Evolutionary conservation across 2,113 vertebrate genomes (phyloP), one percentile per base, ranked within the genome.

Genomic region (Periophthalmus modestus): DNA sequence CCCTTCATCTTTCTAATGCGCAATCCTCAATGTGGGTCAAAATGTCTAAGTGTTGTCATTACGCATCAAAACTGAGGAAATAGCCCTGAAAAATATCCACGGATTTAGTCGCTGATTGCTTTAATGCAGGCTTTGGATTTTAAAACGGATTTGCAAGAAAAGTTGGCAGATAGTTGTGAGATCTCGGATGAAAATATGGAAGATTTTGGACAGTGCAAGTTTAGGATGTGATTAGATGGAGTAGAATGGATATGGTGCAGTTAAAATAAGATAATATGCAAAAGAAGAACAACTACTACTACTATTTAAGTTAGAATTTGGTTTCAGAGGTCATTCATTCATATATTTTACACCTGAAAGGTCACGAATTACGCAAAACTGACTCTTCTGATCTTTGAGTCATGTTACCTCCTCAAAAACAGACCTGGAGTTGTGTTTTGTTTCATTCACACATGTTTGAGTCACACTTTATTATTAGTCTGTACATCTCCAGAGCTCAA

Each of bases 31-130:
- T 71, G 74, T 62, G 89, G 82, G 80, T 82, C 77, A 59, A 82
- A 80, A 88, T 54, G 39, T 85, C 70, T 66, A 69, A 81, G 78
- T 63, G 77, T 63, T 75, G 79, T 87, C 80, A 85, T 86, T 84
- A 88, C 91, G 91, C 87, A 91, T 92, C 89, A 91, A 85, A 84
- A 65, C 68, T 74, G 73, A 65, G 82, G 88, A 87, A 92, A 92
- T 85, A 61, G 82, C 86, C 86, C 87, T 87, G 73, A 81, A 63
- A 81, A 77, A 84, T 92, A 89, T 85, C 87, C 13, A 75, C 85
- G 92, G 92, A 90, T 92, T 90, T 86, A 80, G 77, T 67, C 71
- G 52, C 85, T 90, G 91, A 93, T 92, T 93, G 79, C 87, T 86
- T 69, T 91, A 89, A 92, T 86, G 91, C 81, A 24, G 83, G 80